These are phyloP conservation scores for Therioaphis trifolii DNA, from an alignment of 2,888 invertebrate species.

Conservation along the genomic window DNA sequence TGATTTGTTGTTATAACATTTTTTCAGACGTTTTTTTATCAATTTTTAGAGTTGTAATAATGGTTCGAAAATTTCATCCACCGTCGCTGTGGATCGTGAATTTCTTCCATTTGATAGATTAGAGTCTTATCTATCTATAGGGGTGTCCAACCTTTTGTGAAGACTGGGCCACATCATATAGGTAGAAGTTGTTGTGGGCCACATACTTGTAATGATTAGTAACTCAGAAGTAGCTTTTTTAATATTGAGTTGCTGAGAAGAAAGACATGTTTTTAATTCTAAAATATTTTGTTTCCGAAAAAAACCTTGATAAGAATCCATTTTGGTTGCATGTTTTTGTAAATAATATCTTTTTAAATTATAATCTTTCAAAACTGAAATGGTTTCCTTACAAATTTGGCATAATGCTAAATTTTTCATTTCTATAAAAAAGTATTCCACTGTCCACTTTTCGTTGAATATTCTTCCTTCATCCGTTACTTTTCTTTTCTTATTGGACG, in stretches of 20 bases:
- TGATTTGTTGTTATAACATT: no score
- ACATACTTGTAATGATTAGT: neutral
- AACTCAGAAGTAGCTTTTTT: constrained; percentile 28
- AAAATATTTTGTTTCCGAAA: constrained; percentile 24
- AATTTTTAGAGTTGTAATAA: no score
- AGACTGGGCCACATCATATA: no score
- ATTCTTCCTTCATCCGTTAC: constrained; percentile 13
- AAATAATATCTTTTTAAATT: constrained; percentile 65
- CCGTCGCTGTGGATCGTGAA: no score
- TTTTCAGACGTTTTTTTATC: no score
- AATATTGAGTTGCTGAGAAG: constrained; percentile 41
- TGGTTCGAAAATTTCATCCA: no score
- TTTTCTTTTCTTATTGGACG: constrained; percentile 28
- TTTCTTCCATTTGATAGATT: no score
- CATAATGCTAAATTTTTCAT: constrained; percentile 53
- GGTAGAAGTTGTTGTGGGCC: no score
- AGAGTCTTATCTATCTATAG: no score
- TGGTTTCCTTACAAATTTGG: constrained; percentile 64
- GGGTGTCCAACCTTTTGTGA: no score
- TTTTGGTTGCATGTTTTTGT: constrained; percentile 63
- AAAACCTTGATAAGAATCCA: constrained; percentile 6
- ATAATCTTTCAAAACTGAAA: constrained; percentile 65
- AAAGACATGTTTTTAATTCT: constrained; percentile 44
- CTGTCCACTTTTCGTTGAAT: constrained; percentile 52
- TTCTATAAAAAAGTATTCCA: constrained; percentile 51